These are phyloP conservation scores for Percopsis transmontana DNA, from an alignment of 2,113 vertebrate genomes.

Conservation along the genomic window DNA sequence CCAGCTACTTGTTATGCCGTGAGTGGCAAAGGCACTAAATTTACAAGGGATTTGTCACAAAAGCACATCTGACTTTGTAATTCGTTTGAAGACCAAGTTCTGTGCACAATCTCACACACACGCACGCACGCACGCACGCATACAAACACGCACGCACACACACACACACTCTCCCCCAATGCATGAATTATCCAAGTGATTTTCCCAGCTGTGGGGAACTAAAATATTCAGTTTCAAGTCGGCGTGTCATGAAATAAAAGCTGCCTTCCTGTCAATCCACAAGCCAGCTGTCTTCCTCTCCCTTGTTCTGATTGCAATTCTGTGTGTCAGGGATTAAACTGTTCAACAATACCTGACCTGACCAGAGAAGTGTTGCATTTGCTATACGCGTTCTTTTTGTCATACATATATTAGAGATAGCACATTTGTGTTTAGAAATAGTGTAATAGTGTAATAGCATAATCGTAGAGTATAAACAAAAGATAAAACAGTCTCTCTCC, in stretches of 20 bases:
- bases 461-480: too few species aligned
- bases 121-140: slow-evolving; percentile 7
- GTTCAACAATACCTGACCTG: slow-evolving; percentile 19
- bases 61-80: slow-evolving; percentile 63
- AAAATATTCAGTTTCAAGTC: slow-evolving; percentile 70
- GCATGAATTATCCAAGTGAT: slow-evolving; percentile 69
- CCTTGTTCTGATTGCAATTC: slow-evolving; percentile 33
- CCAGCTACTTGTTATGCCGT: slow-evolving; percentile 53
- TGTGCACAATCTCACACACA: neutral
- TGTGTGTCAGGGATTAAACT: slow-evolving; percentile 27
- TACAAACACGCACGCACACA: slow-evolving; percentile 22
- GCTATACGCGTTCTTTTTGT: neutral
- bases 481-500: too few species aligned
- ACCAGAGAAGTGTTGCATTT: neutral
- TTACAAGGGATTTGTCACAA: slow-evolving; percentile 61
- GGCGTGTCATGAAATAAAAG: slow-evolving; percentile 44
- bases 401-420: neutral
- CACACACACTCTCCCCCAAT: slow-evolving; percentile 48
- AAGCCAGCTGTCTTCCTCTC: slow-evolving; percentile 42
- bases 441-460: too few species aligned
- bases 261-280: slow-evolving; percentile 40
- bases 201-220: slow-evolving; percentile 60
- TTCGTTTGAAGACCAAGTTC: slow-evolving; percentile 41
- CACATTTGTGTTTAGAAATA: too few species aligned
- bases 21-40: slow-evolving; percentile 41